A percentile compares a stretch with the other conserved stretches of the same genome.
These are phyloP conservation scores for Pseudocheirus occidentalis DNA, from an alignment of 2,797 vertebrate genomes.

Conservation along the genomic window DNA sequence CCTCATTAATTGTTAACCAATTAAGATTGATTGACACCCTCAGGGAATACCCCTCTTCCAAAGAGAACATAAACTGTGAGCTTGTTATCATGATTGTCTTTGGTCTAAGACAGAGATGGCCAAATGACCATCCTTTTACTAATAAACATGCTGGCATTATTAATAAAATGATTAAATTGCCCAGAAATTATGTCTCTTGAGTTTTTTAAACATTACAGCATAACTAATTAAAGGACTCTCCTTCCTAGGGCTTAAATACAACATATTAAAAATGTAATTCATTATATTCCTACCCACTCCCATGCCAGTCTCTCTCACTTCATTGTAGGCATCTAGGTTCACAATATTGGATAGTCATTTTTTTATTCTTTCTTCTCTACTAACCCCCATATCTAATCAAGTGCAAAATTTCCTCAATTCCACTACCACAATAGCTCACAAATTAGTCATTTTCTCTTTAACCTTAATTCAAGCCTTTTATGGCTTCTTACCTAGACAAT, in stretches of 20 bases:
- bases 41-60: too few relatives aligned
- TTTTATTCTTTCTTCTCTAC: background rate
- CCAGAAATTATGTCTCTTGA: background rate
- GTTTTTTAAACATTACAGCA: background rate
- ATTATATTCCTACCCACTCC: background rate
- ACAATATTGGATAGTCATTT: background rate
- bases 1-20: background rate
- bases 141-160: background rate
- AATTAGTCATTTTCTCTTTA: background rate
- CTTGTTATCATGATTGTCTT: background rate
- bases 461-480: background rate
- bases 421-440: background rate
- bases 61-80: background rate
- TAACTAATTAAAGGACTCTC: background rate
- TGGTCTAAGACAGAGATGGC: background rate
- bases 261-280: background rate
- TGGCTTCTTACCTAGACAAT: background rate
- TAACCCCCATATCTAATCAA: background rate
- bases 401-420: background rate
- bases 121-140: background rate
- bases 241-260: background rate
- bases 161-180: background rate
- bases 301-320: background rate
- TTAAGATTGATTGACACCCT: too few relatives aligned
- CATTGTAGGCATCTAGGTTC: background rate